Conservation (phyloP, 2,113 vertebrate genomes). For the Hipposideros armiger region DNA sequence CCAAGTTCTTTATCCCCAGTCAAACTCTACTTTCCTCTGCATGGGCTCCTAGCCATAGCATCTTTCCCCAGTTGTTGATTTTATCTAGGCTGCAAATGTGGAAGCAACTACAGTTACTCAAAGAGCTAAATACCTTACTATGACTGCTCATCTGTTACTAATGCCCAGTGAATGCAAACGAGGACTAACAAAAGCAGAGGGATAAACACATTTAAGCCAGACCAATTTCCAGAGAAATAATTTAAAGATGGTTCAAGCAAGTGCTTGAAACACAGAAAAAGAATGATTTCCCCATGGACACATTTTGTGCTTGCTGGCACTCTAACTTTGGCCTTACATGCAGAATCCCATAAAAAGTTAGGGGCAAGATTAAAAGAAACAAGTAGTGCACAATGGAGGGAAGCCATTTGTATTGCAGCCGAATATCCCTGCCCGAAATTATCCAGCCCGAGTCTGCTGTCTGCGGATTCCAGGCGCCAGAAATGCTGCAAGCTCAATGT, state of each 20-base stretch:
- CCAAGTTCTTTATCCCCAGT: constrained; percentile 56
- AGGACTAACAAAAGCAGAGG: constrained; percentile 77
- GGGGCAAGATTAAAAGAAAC: constrained; percentile 64
- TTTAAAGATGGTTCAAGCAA: constrained; percentile 85
- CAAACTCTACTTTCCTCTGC: constrained; percentile 68
- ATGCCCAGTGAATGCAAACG: constrained; percentile 82
- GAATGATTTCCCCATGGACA: constrained; percentile 83
- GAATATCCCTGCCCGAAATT: not conserved
- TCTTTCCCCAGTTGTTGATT: constrained; percentile 79
- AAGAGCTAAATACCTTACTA: constrained; percentile 77
- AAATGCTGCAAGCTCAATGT: not conserved
- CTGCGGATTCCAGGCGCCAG: not conserved
- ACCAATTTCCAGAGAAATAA: constrained; percentile 83
- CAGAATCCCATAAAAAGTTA: constrained; percentile 71
- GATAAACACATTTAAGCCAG: constrained; percentile 84
- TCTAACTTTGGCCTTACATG: constrained; percentile 60
- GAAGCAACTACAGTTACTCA: constrained; percentile 83
- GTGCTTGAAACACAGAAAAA: constrained; percentile 78
- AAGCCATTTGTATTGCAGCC: not conserved
- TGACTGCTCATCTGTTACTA: constrained; percentile 82
- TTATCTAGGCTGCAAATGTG: constrained; percentile 81
- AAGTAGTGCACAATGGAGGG: not conserved
- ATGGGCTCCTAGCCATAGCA: constrained; percentile 83
- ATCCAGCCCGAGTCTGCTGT: not conserved
- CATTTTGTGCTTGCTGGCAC: constrained; percentile 79